Evolutionary conservation across 2,888 invertebrate species (phyloP).

Genomic region (Lordiphosa andalusiaca): DNA sequence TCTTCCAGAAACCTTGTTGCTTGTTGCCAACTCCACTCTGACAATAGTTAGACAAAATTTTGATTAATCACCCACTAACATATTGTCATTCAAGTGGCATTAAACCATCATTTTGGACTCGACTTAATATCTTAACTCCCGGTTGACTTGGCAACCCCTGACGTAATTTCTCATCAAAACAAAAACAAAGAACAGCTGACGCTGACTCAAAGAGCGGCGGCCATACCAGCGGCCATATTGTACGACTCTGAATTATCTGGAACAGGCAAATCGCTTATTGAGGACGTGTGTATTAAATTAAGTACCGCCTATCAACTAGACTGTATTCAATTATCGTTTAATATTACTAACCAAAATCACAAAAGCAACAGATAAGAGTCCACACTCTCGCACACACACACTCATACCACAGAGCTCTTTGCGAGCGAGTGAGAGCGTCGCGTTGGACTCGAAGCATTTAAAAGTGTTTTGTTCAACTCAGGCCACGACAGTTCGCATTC

Average conservation of each 20-base stretch:
- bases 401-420: constrained; percentile 31
- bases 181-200: constrained; percentile 76
- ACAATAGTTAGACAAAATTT: too few relatives aligned
- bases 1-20: too few relatives aligned
- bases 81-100: constrained; percentile 4
- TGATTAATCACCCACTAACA: too few relatives aligned
- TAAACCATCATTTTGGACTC: constrained; percentile 19
- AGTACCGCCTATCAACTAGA: constrained; percentile 49
- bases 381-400: constrained; percentile 19
- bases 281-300: constrained; percentile 65
- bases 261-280: constrained; percentile 44
- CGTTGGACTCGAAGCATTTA: constrained; percentile 48
- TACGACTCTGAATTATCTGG: constrained; percentile 17
- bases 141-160: constrained; percentile 60
- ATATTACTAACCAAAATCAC: constrained; percentile 32
- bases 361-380: constrained; percentile 50
- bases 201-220: constrained; percentile 21
- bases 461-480: constrained; percentile 70
- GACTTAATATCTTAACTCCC: constrained; percentile 1
- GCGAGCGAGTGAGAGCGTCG: constrained; percentile 19
- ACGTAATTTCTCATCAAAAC: constrained; percentile 39
- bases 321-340: constrained; percentile 54
- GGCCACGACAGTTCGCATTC: constrained; percentile 67
- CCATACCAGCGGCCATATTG: constrained; percentile 50
- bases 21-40: too few relatives aligned